phyloP scores from a whole-genome alignment of 2,113 vertebrate genomes.

The Dendropsophus ebraccatus region DNA sequence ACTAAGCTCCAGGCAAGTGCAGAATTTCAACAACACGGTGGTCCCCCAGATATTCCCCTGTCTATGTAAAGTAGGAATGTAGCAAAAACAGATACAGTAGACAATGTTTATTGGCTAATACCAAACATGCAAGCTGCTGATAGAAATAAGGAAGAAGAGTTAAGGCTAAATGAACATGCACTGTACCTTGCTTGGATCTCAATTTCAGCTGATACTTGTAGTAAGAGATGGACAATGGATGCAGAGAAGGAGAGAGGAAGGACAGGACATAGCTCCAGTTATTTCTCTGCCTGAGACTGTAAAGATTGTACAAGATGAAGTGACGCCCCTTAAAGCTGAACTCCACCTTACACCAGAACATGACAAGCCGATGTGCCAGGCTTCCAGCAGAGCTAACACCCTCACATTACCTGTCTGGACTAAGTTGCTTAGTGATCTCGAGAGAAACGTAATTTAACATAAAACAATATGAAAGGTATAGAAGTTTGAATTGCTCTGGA shows the following conservation, averaged over 20 bases:
- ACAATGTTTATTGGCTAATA: not conserved
- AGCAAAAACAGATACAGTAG: not conserved
- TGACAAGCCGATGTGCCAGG: slow-evolving; percentile 67
- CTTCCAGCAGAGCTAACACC: slow-evolving; percentile 61
- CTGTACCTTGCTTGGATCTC: slow-evolving; percentile 40
- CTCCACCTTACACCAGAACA: slow-evolving; percentile 69
- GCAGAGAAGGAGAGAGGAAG: slow-evolving; percentile 21
- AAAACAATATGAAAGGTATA: slow-evolving; percentile 8
- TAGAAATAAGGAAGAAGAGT: not conserved
- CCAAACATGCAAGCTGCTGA: not conserved
- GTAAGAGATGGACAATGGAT: slow-evolving; percentile 41
- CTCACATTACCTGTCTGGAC: slow-evolving; percentile 62
- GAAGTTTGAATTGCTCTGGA: slow-evolving; percentile 31
- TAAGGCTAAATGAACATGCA: not conserved
- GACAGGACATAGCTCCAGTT: slow-evolving; percentile 50
- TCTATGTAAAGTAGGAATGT: not conserved
- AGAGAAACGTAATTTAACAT: slow-evolving; percentile 60
- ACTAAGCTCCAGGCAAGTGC: not conserved
- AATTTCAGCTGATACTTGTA: slow-evolving; percentile 6
- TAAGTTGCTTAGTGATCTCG: slow-evolving; percentile 68
- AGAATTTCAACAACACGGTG: not conserved
- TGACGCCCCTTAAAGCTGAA: slow-evolving; percentile 75
- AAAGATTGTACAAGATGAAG: slow-evolving; percentile 63
- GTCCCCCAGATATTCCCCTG: not conserved
- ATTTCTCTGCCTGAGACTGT: slow-evolving; percentile 62